phyloP scores from a whole-genome alignment of 2,113 vertebrate species.

The Myrmophylax atrothorax region DNA sequence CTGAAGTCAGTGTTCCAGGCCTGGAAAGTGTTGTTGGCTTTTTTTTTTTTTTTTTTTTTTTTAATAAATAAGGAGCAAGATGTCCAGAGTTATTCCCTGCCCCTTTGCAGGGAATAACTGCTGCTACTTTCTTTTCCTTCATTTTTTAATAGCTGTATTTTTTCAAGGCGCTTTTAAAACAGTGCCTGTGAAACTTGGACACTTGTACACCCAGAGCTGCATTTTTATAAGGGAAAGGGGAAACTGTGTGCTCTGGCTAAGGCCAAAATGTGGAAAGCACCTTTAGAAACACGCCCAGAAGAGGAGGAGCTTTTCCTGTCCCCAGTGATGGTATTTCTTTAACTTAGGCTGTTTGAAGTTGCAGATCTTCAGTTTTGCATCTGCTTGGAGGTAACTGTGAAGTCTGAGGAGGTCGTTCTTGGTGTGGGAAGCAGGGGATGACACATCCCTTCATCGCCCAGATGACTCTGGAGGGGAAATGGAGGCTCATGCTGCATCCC shows the following conservation, averaged over 20 bases:
- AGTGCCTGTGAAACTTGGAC: background rate
- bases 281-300: background rate
- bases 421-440: background rate
- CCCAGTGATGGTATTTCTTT: background rate
- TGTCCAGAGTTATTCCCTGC: background rate
- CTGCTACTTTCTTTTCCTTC: background rate
- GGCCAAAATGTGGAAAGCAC: background rate
- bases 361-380: background rate
- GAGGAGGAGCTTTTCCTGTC: background rate
- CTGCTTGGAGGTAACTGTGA: background rate
- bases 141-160: background rate
- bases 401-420: background rate
- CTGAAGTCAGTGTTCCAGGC: constrained; percentile 6
- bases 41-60: background rate
- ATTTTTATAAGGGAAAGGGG: background rate
- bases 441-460: background rate
- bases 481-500: background rate
- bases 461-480: background rate
- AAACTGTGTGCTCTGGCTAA: background rate
- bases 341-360: background rate
- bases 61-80: background rate
- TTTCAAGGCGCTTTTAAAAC: background rate
- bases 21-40: background rate
- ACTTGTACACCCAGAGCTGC: background rate
- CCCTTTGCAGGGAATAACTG: background rate